Percentiles rank a stretch among this genome's conserved stretches.
Evolutionary conservation across 1,140 invertebrate species (phyloP).

Genomic region (Batillaria attramentaria): DNA sequence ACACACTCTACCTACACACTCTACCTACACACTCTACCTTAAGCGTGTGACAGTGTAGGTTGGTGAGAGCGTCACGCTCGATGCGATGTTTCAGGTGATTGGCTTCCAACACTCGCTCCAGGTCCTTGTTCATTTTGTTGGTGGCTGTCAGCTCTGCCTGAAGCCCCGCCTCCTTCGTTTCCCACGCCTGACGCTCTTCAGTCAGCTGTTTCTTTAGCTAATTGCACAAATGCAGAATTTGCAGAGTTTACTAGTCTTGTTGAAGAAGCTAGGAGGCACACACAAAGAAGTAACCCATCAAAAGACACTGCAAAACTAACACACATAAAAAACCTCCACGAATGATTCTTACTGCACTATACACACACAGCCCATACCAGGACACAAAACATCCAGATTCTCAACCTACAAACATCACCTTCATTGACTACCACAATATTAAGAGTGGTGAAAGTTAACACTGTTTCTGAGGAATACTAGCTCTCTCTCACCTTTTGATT

Average conservation of each 20-base stretch:
- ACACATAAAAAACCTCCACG: neutral
- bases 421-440: no score
- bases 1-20: no score
- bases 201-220: conserved; percentile 9
- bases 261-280: no score
- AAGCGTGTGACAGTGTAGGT: conserved; percentile 57
- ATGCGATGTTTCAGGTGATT: conserved; percentile 55
- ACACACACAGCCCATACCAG: no score
- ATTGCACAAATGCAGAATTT: no score
- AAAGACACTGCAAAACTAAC: neutral
- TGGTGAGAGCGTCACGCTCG: conserved; percentile 54
- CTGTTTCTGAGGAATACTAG: no score
- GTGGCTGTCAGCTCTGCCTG: conserved; percentile 54
- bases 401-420: no score
- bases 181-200: conserved; percentile 43
- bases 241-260: no score
- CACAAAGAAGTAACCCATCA: no score
- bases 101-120: conserved; percentile 53
- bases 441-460: no score
- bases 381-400: no score
- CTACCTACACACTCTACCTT: conserved; percentile 47
- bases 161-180: conserved; percentile 50
- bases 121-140: conserved; percentile 50
- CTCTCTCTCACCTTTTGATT: conserved; percentile 18
- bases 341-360: no score